Evolutionary conservation across 1,140 invertebrate species (phyloP).

Genomic region (Drosophila nigrodunni): DNA sequence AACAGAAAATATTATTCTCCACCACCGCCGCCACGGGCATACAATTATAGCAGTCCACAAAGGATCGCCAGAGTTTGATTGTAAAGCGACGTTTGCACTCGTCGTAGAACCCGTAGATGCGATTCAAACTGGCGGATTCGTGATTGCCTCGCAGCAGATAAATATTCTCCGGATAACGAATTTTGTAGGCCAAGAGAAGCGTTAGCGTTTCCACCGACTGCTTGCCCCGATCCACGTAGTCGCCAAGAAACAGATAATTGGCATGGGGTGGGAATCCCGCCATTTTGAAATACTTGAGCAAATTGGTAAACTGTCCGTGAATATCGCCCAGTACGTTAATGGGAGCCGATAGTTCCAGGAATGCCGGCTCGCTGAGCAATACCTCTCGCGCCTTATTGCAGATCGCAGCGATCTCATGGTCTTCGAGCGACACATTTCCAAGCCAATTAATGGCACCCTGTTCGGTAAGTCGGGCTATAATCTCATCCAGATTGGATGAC

Average conservation of each 20-base stretch:
- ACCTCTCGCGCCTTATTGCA: constrained; percentile 98
- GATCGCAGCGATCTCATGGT: constrained; percentile 96
- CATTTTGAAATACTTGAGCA: constrained; percentile 98
- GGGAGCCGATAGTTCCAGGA: constrained; percentile 98
- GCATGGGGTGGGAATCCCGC: constrained; percentile 99
- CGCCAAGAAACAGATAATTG: constrained; percentile 98
- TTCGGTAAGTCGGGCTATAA: constrained; percentile 44
- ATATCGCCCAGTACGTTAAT: constrained; percentile 99
- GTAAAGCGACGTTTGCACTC: constrained; percentile 98
- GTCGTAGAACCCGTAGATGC: constrained; percentile 97
- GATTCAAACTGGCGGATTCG: constrained; percentile 94
- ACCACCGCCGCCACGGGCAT: constrained; percentile 97
- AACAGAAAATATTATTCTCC: constrained; percentile 98
- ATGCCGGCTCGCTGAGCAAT: constrained; percentile 97
- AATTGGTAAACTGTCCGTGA: constrained; percentile 98
- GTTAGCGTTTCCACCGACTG: constrained; percentile 95
- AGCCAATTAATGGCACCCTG: background rate
- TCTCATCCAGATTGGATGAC: constrained; percentile 31
- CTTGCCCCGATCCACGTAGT: constrained; percentile 94
- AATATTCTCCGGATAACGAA: constrained; percentile 94
- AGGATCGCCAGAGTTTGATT: constrained; percentile 98
- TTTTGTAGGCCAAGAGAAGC: constrained; percentile 97
- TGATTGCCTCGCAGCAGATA: constrained; percentile 93
- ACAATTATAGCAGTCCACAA: constrained; percentile 96
- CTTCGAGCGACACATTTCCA: constrained; percentile 91